Base-by-base conservation (phyloP, 2,113 vertebrate species). In the Puffinus mauretanicus region DNA sequence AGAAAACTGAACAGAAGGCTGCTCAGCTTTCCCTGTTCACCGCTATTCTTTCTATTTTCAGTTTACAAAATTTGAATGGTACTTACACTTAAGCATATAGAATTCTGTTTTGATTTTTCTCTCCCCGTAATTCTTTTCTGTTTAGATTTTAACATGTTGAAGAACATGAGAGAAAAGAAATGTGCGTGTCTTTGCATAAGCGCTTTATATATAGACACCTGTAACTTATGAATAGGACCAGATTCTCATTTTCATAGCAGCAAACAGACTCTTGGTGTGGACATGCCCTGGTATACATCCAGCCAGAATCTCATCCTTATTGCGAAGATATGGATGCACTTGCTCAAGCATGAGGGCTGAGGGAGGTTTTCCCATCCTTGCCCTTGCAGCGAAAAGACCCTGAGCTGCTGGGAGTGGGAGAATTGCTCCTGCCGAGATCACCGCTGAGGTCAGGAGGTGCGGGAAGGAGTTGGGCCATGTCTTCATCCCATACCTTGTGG, bases 111-210 rank as follows among this genome's bases (percentile, higher is more conserved):
- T 38, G 26, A 67, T 10, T 83, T 77, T 60, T 76, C 16, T 64
- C 18, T 60, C 14, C 26, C 3, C 2, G 0, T 40, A 61, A 18
- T 61, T 55, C 1, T 76, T 78, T 75, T 69, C n/a, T 82, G 11
- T 44, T 75, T 47, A 3, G 4, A 51, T 67, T 88, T 78, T 62
- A 46, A 26, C 11, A 2, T 0, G 1, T 3, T 82, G 57, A 69
- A 7, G 38, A 47, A 27, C 29, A 6, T 0, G 7, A 47, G 34
- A 44, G 34, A 21, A 32, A 60, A 80, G 4, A 54, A 85, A 46
- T 0, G 2, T 40, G 17, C 4, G 0, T 44, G 16, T 34, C 30
- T 65, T 81, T 61, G 51, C 30, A 7, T 3, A 16, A 75, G 3
- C 13, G 4, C 36, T 40, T 57, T 6, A 2, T 14, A 1, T 26